Percentiles rank a stretch among this genome's conserved stretches.
These are phyloP conservation scores for Lepilemur ruficaudatus DNA, from an alignment of 2,797 vertebrate species.

Conservation along the genomic window DNA sequence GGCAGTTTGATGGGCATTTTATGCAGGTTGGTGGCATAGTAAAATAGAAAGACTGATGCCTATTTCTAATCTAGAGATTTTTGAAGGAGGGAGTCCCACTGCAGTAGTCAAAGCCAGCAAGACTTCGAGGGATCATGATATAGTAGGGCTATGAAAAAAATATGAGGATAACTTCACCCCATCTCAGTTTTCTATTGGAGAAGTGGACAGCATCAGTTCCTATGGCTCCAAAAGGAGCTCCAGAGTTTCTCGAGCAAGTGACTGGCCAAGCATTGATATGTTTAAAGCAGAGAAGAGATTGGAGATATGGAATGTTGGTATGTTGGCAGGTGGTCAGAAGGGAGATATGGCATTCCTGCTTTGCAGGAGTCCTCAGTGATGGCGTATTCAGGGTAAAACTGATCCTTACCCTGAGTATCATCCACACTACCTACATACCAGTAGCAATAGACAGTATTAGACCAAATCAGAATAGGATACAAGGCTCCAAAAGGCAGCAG, in stretches of 20 bases:
- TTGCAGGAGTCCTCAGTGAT: not conserved
- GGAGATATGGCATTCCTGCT: not conserved
- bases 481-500: not conserved
- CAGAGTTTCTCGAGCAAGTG: not conserved
- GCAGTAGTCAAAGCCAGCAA: not conserved
- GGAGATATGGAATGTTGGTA: not conserved
- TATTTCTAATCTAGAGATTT: not conserved
- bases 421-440: not conserved
- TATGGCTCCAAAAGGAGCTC: not conserved
- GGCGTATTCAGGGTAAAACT: not conserved
- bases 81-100: not conserved
- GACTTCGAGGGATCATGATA: not conserved
- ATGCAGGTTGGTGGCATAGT: not conserved
- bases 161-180: not conserved
- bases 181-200: not conserved
- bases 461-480: not conserved
- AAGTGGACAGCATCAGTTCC: not conserved
- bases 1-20: not conserved
- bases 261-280: not conserved
- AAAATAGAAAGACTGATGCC: not conserved
- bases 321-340: not conserved
- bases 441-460: not conserved
- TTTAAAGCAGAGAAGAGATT: not conserved
- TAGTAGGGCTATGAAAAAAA: not conserved
- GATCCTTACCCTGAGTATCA: not conserved